Percentiles rank a stretch among this genome's conserved stretches.
Conservation (phyloP, 2,888 invertebrate genomes). For the Pyrochroa serraticornis region DNA sequence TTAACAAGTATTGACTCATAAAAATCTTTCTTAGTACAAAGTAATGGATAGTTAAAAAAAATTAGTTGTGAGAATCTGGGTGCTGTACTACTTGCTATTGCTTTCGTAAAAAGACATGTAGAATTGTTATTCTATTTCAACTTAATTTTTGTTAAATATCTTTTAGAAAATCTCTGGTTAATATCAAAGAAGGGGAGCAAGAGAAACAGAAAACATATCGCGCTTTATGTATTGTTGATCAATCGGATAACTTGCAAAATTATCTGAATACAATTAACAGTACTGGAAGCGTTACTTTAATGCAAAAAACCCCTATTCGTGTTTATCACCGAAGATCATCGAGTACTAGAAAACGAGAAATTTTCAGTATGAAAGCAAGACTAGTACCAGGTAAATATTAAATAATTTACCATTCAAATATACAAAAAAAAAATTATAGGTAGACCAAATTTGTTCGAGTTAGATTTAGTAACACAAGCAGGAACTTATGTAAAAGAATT, state of each 20-base stretch:
- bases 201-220: constrained; percentile 86
- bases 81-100: too few species aligned
- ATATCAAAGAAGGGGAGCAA: constrained; percentile 86
- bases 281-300: constrained; percentile 60
- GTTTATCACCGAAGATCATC: constrained; percentile 87
- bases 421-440: constrained; percentile 46
- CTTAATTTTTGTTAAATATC: too few species aligned
- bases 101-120: too few species aligned
- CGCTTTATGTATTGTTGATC: constrained; percentile 70
- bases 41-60: too few species aligned
- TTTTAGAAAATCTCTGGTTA: constrained; percentile 45
- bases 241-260: constrained; percentile 57
- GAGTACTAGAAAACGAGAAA: constrained; percentile 68
- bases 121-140: too few species aligned
- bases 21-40: too few species aligned
- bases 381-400: constrained; percentile 56
- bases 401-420: constrained; percentile 14
- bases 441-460: constrained; percentile 63
- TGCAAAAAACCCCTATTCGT: constrained; percentile 88
- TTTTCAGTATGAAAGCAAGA: constrained; percentile 70
- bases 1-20: too few species aligned
- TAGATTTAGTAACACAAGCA: constrained; percentile 81
- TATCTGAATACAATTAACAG: constrained; percentile 61
- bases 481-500: constrained; percentile 98
- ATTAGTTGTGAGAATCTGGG: too few species aligned